These are phyloP conservation scores for Holotrichia oblita DNA, from an alignment of 1,140 invertebrate species.

Conservation along the genomic window DNA sequence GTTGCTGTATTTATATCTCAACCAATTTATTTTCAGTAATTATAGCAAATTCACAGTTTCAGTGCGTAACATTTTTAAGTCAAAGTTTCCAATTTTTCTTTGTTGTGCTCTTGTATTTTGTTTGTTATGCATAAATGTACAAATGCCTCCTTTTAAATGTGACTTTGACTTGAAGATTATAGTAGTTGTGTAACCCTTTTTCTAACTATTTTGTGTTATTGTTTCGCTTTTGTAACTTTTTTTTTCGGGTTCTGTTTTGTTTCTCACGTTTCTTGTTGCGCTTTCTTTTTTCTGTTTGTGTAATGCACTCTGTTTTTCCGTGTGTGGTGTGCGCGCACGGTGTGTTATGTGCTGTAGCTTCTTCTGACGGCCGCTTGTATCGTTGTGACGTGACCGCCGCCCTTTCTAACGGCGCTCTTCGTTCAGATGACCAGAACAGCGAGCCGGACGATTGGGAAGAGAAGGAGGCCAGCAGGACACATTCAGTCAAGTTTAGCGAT, in stretches of 20 bases:
- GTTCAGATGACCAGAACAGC: conserved; percentile 53
- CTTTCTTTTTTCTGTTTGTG: conserved; percentile 37
- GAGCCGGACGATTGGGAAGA: conserved; percentile 79
- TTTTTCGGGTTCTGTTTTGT: conserved; percentile 44
- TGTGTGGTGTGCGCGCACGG: conserved; percentile 37
- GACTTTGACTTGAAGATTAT: not conserved
- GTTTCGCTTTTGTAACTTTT: conserved; percentile 16
- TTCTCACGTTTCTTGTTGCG: conserved; percentile 49
- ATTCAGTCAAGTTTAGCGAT: conserved; percentile 91
- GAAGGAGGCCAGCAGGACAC: conserved; percentile 80
- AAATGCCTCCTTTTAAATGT: not conserved
- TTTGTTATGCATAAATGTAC: not conserved
- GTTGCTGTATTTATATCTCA: too few species aligned
- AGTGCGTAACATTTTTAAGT: not conserved
- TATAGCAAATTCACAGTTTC: conserved; percentile 2
- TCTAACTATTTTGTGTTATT: not conserved
- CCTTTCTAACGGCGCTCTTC: conserved; percentile 58
- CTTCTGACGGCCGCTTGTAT: conserved; percentile 62
- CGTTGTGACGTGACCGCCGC: conserved; percentile 58
- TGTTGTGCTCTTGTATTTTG: not conserved
- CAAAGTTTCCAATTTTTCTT: not conserved
- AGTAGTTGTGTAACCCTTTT: not conserved
- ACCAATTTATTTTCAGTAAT: too few species aligned
- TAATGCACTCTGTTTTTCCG: conserved; percentile 36
- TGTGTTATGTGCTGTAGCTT: conserved; percentile 43